Evolutionary conservation across 53 echinoderm and acorn worm genomes (phyloP).

Genomic region (Pentamera pediparva): DNA sequence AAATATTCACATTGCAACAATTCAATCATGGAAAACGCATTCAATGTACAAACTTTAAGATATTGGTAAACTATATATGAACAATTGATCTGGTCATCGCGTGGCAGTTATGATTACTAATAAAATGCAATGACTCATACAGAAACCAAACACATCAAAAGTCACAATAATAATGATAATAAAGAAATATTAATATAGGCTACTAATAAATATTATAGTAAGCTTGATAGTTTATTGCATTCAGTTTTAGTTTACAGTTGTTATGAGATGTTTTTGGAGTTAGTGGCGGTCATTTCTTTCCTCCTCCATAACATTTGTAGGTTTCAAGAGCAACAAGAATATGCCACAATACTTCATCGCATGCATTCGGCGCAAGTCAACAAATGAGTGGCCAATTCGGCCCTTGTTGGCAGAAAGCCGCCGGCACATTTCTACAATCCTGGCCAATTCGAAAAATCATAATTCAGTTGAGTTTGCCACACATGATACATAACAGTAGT

Average conservation of each 20-base stretch:
- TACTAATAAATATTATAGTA: constrained; percentile 37
- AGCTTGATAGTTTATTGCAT: constrained; percentile 36
- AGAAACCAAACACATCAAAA: neutral
- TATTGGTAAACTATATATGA: constrained; percentile 13
- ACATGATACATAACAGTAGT: no score
- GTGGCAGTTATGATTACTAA: neutral
- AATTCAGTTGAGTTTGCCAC: no score
- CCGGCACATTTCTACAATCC: no score
- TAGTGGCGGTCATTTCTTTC: neutral
- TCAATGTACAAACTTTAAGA: constrained; percentile 29
- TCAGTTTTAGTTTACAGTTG: constrained; percentile 7
- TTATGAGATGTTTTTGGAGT: constrained; percentile 1
- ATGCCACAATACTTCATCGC: no score
- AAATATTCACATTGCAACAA: constrained; percentile 33
- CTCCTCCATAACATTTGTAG: no score
- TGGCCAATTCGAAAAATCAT: no score
- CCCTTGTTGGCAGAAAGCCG: no score
- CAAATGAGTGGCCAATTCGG: no score
- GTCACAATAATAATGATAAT: constrained; percentile 6
- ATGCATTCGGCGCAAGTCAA: no score
- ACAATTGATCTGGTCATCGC: neutral
- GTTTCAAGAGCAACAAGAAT: no score
- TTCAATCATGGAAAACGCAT: constrained; percentile 31
- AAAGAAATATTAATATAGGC: constrained; percentile 8
- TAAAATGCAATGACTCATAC: constrained; percentile 20